Evolutionary conservation across 2,797 vertebrate genomes (phyloP).

Genomic region (Mareca penelope): DNA sequence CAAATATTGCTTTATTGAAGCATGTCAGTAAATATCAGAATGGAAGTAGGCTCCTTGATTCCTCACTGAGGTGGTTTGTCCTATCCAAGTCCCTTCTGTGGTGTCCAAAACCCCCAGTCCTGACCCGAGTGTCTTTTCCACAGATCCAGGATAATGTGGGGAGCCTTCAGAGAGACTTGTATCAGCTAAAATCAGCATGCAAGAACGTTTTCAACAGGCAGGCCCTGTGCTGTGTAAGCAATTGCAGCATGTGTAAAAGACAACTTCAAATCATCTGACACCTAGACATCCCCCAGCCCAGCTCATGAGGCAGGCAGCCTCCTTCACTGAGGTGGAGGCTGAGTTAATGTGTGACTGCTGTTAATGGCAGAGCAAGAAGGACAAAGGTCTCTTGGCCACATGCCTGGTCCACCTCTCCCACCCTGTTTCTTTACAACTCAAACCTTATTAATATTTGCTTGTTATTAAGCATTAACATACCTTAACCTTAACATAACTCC

Average conservation of each 20-base stretch:
- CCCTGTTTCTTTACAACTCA: neutral
- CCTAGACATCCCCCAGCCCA: neutral
- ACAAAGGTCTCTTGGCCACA: slow-evolving; percentile 20
- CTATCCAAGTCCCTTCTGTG: neutral
- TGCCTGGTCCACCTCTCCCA: neutral
- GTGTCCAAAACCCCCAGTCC: neutral
- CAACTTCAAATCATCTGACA: neutral
- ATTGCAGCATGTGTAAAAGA: neutral
- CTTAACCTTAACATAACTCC: neutral
- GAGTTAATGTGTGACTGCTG: slow-evolving; percentile 56
- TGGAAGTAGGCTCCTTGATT: neutral
- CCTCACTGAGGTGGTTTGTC: neutral
- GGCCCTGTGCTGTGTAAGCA: neutral
- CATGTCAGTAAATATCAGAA: neutral
- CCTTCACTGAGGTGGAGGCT: neutral
- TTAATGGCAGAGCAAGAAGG: neutral
- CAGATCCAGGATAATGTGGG: neutral
- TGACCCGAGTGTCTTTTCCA: neutral
- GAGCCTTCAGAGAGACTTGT: neutral
- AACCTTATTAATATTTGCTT: slow-evolving; percentile 48
- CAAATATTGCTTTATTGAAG: neutral
- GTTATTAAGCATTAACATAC: slow-evolving; percentile 49
- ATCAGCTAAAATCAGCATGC: neutral
- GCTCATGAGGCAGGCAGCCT: neutral
- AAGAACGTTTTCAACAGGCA: neutral